phyloP scores from a whole-genome alignment of 2,113 vertebrate species.

The Festucalex cinctus region DNA sequence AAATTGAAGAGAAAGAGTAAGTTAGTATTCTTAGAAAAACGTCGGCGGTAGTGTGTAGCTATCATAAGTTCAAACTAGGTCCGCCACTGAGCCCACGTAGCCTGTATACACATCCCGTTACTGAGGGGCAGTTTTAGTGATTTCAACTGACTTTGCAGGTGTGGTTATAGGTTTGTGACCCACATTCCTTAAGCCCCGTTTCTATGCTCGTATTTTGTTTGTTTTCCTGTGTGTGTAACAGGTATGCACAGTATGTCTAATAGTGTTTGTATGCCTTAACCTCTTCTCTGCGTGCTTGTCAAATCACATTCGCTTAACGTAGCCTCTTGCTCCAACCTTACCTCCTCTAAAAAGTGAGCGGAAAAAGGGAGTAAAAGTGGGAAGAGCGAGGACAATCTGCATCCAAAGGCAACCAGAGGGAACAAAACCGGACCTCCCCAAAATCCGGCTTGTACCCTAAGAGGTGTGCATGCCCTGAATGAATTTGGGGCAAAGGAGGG shows the following conservation, averaged over 20 bases:
- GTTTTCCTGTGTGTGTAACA: conserved; percentile 34
- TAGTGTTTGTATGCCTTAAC: conserved; percentile 66
- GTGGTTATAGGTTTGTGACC: not conserved
- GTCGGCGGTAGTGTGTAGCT: too few species aligned
- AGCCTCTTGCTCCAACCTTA: conserved; percentile 31
- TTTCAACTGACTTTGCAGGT: not conserved
- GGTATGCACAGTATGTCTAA: conserved; percentile 66
- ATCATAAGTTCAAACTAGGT: too few species aligned
- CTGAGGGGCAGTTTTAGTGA: not conserved
- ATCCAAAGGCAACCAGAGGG: conserved; percentile 65
- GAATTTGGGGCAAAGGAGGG: conserved; percentile 55
- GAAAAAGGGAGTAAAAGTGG: conserved; percentile 42
- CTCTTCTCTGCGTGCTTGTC: conserved; percentile 59
- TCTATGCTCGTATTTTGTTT: not conserved
- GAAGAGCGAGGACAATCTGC: conserved; percentile 46
- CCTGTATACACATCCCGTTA: too few species aligned
- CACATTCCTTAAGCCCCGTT: not conserved
- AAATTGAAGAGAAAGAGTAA: too few species aligned
- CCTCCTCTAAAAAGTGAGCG: conserved; percentile 34
- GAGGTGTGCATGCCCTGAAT: conserved; percentile 54
- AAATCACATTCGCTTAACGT: conserved; percentile 68
- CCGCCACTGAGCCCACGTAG: not conserved
- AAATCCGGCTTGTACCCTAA: conserved; percentile 59
- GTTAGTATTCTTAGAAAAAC: too few species aligned
- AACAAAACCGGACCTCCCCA: conserved; percentile 51